Base-by-base conservation (phyloP, 2,113 vertebrate genomes). In the Copsychus sechellarum region DNA sequence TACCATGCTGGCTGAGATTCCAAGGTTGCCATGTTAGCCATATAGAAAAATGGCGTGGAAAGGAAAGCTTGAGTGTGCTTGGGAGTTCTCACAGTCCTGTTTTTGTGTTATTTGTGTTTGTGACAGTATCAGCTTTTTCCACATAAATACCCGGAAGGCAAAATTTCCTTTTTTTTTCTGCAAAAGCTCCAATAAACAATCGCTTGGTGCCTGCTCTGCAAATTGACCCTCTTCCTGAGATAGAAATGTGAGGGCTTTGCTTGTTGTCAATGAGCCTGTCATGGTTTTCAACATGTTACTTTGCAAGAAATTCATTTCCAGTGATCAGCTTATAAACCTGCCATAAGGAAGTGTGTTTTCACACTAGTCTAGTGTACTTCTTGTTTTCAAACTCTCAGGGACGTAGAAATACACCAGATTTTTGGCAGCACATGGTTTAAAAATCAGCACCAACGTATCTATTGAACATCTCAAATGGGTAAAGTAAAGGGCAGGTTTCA, bases 261-360 rank as follows among this genome's bases (percentile, higher is more conserved):
- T 97, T 96, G 88, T 97, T 97, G 92, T 95, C 95, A 97, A 97
- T 95, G 97, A 96, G 94, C 78, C 76, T 95, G 74, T 92, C 94
- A 92, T 97, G 95, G 64, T 97, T 97, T 98, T 97, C 92, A 96
- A 98, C 96, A 97, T 96, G 96, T 97, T 97, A 92, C 94, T 96
- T 82, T 97, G 91, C 97, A 98, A 97, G 95, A 97, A 97, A 96
- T 96, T 96, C 86, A n/a, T 89, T 97, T 97, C 96, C 97, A 94
- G 80, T 86, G 93, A 96, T 97, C 80, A 93, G 95, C 95, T 98
- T 96, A 97, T 97, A 97, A 97, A 96, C 95, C 96, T 91, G 92
- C 91, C 90, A 94, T 97, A 97, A 97, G 83, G 93, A 95, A 97
- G 95, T 97, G 92, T 96, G 95, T 97, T 97, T 97, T 92, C 90